A percentile compares a stretch with the other conserved stretches of the same genome.
Evolutionary conservation across 92 coral and sea anemone genomes (phyloP).

Genomic region (Blastomussa wellsi): DNA sequence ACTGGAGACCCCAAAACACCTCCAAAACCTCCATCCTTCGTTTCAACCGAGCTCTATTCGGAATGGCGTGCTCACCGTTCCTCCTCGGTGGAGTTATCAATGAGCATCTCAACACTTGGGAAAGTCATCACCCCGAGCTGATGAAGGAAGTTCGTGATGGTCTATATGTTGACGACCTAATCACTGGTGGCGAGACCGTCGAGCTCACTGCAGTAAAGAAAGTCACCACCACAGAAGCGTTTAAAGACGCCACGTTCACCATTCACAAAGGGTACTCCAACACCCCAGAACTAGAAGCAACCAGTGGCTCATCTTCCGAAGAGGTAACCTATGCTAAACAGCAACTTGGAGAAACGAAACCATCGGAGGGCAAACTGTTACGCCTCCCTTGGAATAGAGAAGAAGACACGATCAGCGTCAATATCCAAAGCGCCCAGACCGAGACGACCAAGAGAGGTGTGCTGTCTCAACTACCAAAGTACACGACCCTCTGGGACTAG

Average conservation of each 20-base stretch:
- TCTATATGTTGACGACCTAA: conserved; percentile 66
- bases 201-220: conserved; percentile 38
- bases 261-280: conserved; percentile 40
- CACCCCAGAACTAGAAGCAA: conserved; percentile 32
- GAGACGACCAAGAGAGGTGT: conserved; percentile 64
- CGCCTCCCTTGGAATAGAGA: conserved; percentile 61
- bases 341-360: conserved; percentile 52
- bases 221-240: conserved; percentile 33
- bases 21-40: conserved; percentile 32
- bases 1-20: conserved; percentile 47
- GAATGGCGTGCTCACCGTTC: conserved; percentile 56
- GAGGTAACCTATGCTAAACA: conserved; percentile 60
- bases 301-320: conserved; percentile 13
- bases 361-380: conserved; percentile 46
- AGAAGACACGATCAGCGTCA: conserved; percentile 48
- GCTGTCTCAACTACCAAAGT: too few relatives aligned
- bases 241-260: conserved; percentile 41
- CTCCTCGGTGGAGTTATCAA: conserved; percentile 57
- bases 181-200: conserved; percentile 46
- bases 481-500: conserved; percentile 62
- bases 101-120: conserved; percentile 47
- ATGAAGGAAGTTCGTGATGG: conserved; percentile 29
- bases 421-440: conserved; percentile 29
- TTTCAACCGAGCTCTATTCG: conserved; percentile 50
- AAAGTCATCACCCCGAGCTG: conserved; percentile 45